phyloP scores from a whole-genome alignment of 2,113 vertebrate species.

The Peucedramus taeniatus region DNA sequence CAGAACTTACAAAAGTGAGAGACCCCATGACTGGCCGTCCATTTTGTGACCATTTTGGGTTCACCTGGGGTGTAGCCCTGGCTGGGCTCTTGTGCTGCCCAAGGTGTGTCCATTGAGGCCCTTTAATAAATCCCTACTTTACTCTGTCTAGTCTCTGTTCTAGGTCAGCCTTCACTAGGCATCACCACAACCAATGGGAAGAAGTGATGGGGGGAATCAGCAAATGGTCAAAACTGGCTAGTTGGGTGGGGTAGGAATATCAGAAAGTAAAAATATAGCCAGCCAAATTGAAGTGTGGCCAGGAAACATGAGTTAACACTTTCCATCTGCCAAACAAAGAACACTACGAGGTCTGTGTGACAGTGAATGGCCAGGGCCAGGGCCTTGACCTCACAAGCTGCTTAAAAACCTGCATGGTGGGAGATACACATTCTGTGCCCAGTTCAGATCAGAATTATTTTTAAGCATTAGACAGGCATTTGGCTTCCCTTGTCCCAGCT shows the following conservation, averaged over 20 bases:
- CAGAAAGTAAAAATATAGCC: background rate
- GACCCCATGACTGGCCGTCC: rapidly evolving
- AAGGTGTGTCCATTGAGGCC: background rate
- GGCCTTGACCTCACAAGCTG: background rate
- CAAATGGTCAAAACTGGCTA: background rate
- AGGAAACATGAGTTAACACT: background rate
- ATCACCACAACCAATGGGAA: background rate
- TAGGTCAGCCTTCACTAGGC: background rate
- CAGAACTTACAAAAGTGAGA: background rate
- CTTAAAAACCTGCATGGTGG: background rate
- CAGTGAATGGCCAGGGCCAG: background rate
- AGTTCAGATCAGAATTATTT: background rate
- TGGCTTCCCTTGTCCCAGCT: background rate
- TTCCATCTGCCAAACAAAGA: slow-evolving; percentile 1
- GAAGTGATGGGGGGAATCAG: background rate
- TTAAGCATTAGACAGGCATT: background rate
- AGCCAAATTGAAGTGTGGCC: background rate
- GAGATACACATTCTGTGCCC: background rate
- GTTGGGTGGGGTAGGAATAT: background rate
- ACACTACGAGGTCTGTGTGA: background rate
- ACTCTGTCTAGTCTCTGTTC: background rate
- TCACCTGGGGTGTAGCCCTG: background rate
- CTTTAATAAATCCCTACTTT: background rate
- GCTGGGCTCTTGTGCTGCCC: background rate
- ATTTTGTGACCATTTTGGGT: background rate